A percentile compares a stretch with the other conserved stretches of the same genome.
Conservation (phyloP, 2,888 invertebrate genomes). For the Parasteatoda lunata region DNA sequence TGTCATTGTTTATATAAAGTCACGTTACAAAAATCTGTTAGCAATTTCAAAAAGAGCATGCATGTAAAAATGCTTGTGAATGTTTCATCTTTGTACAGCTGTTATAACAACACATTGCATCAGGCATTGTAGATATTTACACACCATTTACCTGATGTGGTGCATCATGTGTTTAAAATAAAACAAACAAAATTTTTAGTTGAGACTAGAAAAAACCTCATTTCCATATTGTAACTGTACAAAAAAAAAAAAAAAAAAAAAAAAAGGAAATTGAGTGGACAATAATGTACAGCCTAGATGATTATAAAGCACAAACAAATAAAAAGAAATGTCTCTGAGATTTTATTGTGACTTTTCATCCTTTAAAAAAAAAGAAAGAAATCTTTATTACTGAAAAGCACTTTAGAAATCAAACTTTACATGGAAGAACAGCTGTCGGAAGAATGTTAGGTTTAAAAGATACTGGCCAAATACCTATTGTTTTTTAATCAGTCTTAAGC, state of each 20-base stretch:
- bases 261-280: conserved; percentile 10
- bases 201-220: conserved; percentile 49
- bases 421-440: conserved; percentile 43
- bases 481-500: conserved; percentile 50
- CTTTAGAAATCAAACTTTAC: conserved; percentile 63
- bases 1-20: not conserved
- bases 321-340: conserved; percentile 32
- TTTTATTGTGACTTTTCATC: conserved; percentile 52
- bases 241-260: no score
- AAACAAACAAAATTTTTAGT: no score
- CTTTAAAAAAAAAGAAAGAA: conserved; percentile 11
- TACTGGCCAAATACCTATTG: conserved; percentile 60
- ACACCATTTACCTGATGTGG: conserved; percentile 67
- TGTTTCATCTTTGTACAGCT: conserved; percentile 66
- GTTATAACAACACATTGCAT: conserved; percentile 43
- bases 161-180: conserved; percentile 60
- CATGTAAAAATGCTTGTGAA: conserved; percentile 55
- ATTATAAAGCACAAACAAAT: conserved; percentile 53
- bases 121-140: conserved; percentile 66
- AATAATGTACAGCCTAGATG: conserved; percentile 62
- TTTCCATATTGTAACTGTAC: conserved; percentile 20
- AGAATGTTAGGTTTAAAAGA: conserved; percentile 34
- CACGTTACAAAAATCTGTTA: conserved; percentile 7
- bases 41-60: conserved; percentile 6
- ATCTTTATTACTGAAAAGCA: conserved; percentile 62